phyloP scores from a whole-genome alignment of 2,888 invertebrate genomes.

The Eurois occulta region DNA sequence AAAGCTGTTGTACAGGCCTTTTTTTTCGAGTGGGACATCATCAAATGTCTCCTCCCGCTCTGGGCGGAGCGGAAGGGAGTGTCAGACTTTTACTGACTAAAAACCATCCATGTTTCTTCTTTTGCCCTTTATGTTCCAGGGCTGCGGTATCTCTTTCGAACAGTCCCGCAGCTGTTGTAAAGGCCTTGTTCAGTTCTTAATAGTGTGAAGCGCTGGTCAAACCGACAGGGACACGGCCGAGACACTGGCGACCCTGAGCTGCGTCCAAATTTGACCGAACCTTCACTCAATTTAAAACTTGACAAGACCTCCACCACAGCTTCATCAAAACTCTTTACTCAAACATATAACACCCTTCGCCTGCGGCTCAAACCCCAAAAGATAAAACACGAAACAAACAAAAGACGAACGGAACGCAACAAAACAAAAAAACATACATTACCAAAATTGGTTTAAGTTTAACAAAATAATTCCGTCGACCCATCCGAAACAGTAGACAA shows the following conservation, averaged over 20 bases:
- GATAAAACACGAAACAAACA: constrained; percentile 24
- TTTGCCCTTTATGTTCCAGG: no score
- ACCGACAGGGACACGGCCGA: background rate
- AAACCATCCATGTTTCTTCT: no score
- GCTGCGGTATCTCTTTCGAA: no score
- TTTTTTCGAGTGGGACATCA: no score
- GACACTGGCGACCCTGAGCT: background rate
- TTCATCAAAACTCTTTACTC: constrained; percentile 3
- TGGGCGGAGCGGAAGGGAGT: no score
- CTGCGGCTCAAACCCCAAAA: constrained; percentile 18
- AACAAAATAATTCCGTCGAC: constrained; percentile 35
- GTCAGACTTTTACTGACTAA: no score
- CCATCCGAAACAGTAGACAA: background rate
- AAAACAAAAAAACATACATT: constrained; percentile 56
- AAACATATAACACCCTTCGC: constrained; percentile 2
- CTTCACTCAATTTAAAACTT: background rate
- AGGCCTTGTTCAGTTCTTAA: background rate
- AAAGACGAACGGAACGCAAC: constrained; percentile 15
- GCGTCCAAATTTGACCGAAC: background rate
- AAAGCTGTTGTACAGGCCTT: no score
- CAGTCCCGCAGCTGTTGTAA: no score
- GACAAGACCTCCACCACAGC: background rate
- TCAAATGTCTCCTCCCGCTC: no score
- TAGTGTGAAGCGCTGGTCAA: background rate
- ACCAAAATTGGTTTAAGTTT: constrained; percentile 53